Base-by-base conservation (phyloP, 1,140 invertebrate genomes). In the Halictus rubicundus region DNA sequence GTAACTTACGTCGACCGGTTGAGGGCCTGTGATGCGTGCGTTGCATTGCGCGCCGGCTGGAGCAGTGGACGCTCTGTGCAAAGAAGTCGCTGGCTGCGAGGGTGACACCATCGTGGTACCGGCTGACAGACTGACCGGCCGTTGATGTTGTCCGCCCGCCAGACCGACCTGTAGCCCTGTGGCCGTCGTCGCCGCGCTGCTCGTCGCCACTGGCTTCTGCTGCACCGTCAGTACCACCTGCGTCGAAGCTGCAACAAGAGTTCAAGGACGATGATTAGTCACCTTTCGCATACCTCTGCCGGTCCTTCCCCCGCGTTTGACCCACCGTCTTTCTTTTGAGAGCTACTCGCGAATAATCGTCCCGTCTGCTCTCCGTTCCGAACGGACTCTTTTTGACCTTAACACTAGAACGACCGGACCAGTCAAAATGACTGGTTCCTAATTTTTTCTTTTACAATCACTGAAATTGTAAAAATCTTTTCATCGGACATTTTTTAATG, bases 1-100 rank as follows among this genome's bases (percentile, higher is more conserved):
- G 5, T 4, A 32, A 94, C 95, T 95, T 94, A 98, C 97, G 94
- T 98, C 96, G 87, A 98, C 97, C 80, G 97, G 97, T 86, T 97
- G 96, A 7, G 97, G 97, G 21, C 95, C 97, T 21, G 97, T 98
- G 82, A 98, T 98, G 49, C 95, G 94, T 70, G 94, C 92, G 49
- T 91, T 93, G 61, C 90, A 92, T 10, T 90, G 92, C 57, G 92
- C 86, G 8, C 92, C 91, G 75, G 93, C 86, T 75, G 94, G 89
- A 74, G 92, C 80, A 77, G 91, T 89, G 68, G 92, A 87, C 61
- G 90, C 89, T 54, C 90, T 85, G 63, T 92, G 91, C 61, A 91
- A 84, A 0, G 89, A 92, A 21, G 91, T 91, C 4, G 89, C 87
- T 37, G 90, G 88, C 68, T 90, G 89, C 21, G 90, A 84, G 16